Conservation (phyloP, 2,888 invertebrate species). For the Conops quadrifasciatus region DNA sequence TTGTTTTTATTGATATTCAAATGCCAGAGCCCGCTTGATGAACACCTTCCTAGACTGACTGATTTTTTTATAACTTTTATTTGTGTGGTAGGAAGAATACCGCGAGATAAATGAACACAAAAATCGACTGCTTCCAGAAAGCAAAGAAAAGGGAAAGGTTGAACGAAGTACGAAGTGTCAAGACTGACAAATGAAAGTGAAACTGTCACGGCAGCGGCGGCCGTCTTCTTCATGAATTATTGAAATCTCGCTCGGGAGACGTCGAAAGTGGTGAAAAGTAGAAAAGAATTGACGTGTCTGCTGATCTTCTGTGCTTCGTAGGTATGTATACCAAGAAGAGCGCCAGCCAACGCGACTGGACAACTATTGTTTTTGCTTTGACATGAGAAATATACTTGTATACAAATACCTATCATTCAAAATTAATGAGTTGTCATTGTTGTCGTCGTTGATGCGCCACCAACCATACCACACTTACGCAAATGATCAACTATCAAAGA, state of each 20-base stretch:
- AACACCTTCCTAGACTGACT: neutral
- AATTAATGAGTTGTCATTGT: slow-evolving; percentile 16
- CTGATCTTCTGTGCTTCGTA: neutral
- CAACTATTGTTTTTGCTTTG: slow-evolving; percentile 9
- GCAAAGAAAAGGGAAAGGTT: neutral
- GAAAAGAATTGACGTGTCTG: slow-evolving; percentile 13
- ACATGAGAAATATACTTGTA: slow-evolving; percentile 21
- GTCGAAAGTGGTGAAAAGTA: neutral
- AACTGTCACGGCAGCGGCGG: slow-evolving; percentile 50
- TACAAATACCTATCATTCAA: neutral
- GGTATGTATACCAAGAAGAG: neutral
- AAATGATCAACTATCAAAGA: neutral
- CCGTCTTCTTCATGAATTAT: slow-evolving; percentile 12
- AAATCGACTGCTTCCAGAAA: neutral
- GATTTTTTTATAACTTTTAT: neutral
- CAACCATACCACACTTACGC: slow-evolving; percentile 5
- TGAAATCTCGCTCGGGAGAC: too few species aligned
- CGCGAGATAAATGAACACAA: slow-evolving; percentile 14
- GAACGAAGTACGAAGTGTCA: slow-evolving; percentile 57
- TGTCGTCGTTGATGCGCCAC: neutral
- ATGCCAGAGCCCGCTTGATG: slow-evolving; percentile 35
- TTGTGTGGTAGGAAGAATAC: too few species aligned
- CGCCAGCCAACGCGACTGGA: slow-evolving; percentile 6
- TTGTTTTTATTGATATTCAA: slow-evolving; percentile 43
- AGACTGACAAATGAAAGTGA: slow-evolving; percentile 60